These are phyloP conservation scores for Paelopatides confundens DNA, from an alignment of 53 echinoderm and acorn worm species.

Conservation along the genomic window DNA sequence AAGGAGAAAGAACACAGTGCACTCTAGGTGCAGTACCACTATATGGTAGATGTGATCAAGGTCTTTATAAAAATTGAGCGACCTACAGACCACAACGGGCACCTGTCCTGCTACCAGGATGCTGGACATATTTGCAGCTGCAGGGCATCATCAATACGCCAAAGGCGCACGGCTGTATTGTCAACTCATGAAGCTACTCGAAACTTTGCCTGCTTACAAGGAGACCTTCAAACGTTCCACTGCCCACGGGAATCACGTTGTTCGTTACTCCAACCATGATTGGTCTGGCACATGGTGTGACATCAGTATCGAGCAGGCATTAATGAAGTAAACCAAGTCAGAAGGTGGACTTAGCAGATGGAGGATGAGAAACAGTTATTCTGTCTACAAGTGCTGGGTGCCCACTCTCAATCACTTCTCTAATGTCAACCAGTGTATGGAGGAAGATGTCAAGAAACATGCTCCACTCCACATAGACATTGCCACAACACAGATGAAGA, in stretches of 20 bases:
- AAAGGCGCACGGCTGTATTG: slow-evolving; percentile 65
- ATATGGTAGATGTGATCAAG: background rate
- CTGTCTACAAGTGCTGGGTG: background rate
- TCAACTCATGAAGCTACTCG: too few species aligned
- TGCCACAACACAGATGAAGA: background rate
- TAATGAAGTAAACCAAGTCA: slow-evolving; percentile 71
- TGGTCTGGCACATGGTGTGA: slow-evolving; percentile 74
- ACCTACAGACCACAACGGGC: background rate
- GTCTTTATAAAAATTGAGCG: background rate
- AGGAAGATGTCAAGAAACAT: background rate
- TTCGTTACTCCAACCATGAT: slow-evolving; percentile 62
- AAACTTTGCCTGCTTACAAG: background rate
- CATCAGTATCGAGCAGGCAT: slow-evolving; percentile 63
- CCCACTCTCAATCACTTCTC: background rate
- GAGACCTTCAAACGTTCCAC: background rate
- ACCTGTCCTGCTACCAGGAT: slow-evolving; percentile 46
- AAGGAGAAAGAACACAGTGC: background rate
- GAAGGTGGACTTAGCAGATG: slow-evolving; percentile 66
- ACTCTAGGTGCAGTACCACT: background rate
- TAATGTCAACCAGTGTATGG: slow-evolving; percentile 34
- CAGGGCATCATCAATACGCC: slow-evolving; percentile 67
- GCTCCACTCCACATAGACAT: background rate
- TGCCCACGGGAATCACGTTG: slow-evolving; percentile 56
- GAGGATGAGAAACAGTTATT: slow-evolving; percentile 51
- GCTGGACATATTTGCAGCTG: slow-evolving; percentile 63